Conservation (phyloP, 2,797 vertebrate species). For the Aeoliscus strigatus region DNA sequence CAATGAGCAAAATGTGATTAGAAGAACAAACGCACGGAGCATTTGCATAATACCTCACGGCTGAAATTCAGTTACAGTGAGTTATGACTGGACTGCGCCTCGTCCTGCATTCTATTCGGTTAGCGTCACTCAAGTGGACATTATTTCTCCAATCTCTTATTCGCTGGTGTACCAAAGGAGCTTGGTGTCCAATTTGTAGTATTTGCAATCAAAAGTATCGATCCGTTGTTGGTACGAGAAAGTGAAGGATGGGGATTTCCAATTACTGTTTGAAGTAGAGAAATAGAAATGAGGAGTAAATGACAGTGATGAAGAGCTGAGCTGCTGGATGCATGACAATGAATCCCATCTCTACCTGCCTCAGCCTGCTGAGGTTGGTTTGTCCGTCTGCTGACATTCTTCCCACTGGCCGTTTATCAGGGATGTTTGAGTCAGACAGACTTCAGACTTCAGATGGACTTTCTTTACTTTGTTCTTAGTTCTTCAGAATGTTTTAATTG, state of each 20-base stretch:
- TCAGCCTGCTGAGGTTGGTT: neutral
- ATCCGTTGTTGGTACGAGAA: conserved; percentile 18
- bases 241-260: conserved; percentile 15
- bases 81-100: conserved; percentile 26
- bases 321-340: conserved; percentile 15
- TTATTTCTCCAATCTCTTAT: neutral
- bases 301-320: conserved; percentile 10
- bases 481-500: no score
- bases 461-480: no score
- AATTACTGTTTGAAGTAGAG: conserved; percentile 8
- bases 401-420: no score
- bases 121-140: neutral
- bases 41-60: conserved; percentile 56
- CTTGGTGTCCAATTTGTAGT: neutral
- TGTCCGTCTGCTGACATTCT: no score
- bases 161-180: neutral
- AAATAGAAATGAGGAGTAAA: conserved; percentile 15
- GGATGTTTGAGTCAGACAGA: no score
- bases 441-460: no score
- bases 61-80: conserved; percentile 51
- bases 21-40: conserved; percentile 32
- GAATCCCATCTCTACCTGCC: conserved; percentile 18
- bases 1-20: conserved; percentile 48
- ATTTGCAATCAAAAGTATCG: conserved; percentile 23
- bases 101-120: conserved; percentile 7